phyloP scores from a whole-genome alignment of 2,797 vertebrate species.

The Graptemys geographica region DNA sequence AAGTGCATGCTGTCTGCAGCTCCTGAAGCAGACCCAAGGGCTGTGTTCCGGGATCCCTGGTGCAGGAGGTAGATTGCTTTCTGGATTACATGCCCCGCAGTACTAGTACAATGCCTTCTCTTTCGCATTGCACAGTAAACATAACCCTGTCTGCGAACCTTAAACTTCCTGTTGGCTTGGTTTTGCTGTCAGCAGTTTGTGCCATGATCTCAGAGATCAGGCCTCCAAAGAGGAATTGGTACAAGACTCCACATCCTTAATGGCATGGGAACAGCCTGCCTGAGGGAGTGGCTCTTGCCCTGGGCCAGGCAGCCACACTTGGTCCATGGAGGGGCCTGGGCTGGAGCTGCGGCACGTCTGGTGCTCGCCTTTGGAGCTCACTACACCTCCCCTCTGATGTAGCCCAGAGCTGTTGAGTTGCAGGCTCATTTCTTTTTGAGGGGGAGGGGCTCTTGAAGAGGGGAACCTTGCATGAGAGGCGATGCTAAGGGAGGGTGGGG shows the following conservation, averaged over 20 bases:
- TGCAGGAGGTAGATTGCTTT: neutral
- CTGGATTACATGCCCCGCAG: fast-evolving
- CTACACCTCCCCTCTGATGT: neutral
- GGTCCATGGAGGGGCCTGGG: neutral
- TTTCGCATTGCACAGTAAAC: neutral
- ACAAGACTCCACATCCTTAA: neutral
- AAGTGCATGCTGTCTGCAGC: fast-evolving
- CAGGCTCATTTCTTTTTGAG: neutral
- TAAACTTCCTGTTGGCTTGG: fast-evolving
- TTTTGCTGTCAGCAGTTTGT: fast-evolving
- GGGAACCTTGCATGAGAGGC: fast-evolving
- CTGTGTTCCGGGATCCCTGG: neutral
- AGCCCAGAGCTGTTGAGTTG: neutral
- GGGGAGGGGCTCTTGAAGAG: neutral
- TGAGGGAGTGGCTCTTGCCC: neutral
- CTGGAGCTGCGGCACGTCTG: neutral
- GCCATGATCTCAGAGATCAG: fast-evolving
- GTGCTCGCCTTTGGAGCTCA: neutral
- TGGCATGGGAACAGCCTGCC: neutral
- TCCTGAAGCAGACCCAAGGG: neutral
- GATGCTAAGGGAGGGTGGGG: fast-evolving
- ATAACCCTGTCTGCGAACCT: neutral
- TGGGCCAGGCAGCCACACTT: neutral
- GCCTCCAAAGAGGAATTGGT: neutral
- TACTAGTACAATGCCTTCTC: neutral